Percentiles rank a stretch among this genome's conserved stretches.
Conservation (phyloP, 37 sponge, comb jelly and placozoan species). For the Crambe crambe region DNA sequence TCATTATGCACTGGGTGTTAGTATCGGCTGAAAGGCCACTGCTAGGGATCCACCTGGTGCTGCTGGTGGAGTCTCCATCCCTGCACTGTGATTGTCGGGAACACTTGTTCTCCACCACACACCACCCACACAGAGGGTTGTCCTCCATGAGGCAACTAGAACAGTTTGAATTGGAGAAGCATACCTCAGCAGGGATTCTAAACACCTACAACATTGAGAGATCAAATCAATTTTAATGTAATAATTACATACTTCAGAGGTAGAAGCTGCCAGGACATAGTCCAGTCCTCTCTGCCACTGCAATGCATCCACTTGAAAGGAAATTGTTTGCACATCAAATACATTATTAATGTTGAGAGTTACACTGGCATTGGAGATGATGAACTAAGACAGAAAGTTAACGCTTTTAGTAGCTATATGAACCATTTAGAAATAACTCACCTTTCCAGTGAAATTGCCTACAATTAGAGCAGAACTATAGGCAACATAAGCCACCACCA, state of each 20-base stretch:
- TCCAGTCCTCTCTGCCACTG: conserved; percentile 46
- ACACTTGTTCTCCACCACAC: conserved; percentile 87
- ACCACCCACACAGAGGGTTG: conserved; percentile 92
- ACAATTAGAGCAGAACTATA: too few relatives aligned
- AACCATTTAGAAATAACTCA: neutral
- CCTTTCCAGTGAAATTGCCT: neutral
- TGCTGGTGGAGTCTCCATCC: conserved; percentile 41
- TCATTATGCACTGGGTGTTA: conserved; percentile 11
- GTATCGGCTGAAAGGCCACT: neutral
- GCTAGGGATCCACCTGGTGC: conserved; percentile 41
- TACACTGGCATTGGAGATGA: neutral
- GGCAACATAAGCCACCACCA: neutral
- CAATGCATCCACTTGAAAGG: conserved; percentile 29
- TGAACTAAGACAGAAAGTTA: neutral
- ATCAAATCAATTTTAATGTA: too few relatives aligned
- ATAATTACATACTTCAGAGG: conserved; percentile 11
- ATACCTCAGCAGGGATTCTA: conserved; percentile 49
- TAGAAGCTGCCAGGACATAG: conserved; percentile 44
- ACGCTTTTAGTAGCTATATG: too few relatives aligned
- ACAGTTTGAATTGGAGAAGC: conserved; percentile 47
- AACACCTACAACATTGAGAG: conserved; percentile 24
- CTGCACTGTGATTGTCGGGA: conserved; percentile 63
- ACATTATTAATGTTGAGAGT: too few relatives aligned
- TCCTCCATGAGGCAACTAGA: conserved; percentile 22
- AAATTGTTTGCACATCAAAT: conserved; percentile 4